Evolutionary conservation across 2,797 vertebrate species (phyloP), one percentile per base, ranked within the genome.

Genomic region (Enteromius thamalakanensis): DNA sequence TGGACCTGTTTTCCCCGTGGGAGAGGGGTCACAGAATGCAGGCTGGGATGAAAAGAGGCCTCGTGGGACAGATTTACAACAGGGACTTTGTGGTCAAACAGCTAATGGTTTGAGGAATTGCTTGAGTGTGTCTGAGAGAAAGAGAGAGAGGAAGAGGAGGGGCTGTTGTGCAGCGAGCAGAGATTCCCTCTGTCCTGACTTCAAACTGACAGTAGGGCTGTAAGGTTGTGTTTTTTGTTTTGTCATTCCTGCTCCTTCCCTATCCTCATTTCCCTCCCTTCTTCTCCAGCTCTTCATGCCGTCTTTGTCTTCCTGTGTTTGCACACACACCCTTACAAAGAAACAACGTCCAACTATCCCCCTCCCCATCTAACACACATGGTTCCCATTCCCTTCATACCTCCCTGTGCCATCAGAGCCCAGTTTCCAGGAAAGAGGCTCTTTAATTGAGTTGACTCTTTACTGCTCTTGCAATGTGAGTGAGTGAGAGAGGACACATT

Each of bases 391-490:
- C 94, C 91, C 94, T 93, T 91, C 93, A 94, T 95, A 94, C 94
- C 94, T 95, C 89, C 89, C 91, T 92, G 94, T 92, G 93, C 90
- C 91, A 92, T 94, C 92, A 94, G 92, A 92, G 90, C 91, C 92
- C 79, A 89, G 91, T 92, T 95, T 95, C 94, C 95, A 95, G 94
- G 95, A 95, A 95, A 94, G 92, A 92, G 93, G 91, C 93, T 92
- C 93, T 95, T 95, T 95, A 95, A 95, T 95, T 95, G 94, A 94
- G 93, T 94, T 93, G 91, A 92, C 90, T 94, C 94, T 95, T 95
- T 95, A 94, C 91, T 92, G 94, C 93, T 93, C 90, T 91, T 91
- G 92, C 92, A 90, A 92, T 92, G 92, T 92, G 69, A 51, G 79
- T 21, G 84, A 69, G 77, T 79, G 84, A 83, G 84, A 65, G 79